Evolutionary conservation across 1,140 invertebrate species (phyloP), one percentile per base, ranked within the genome.

Genomic region (Zeugodacus cucurbitae): DNA sequence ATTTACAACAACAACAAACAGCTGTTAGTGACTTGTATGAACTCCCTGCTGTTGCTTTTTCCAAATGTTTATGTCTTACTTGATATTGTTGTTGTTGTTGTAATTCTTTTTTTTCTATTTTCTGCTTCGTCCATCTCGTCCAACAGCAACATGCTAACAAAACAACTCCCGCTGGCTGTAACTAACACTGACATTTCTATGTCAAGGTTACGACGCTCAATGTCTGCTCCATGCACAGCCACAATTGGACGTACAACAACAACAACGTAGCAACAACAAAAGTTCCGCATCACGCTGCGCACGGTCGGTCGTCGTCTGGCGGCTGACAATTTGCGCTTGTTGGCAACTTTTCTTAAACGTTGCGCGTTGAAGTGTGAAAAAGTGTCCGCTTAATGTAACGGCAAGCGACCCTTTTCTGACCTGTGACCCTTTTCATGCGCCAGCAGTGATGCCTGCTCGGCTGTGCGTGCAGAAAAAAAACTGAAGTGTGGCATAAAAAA

Each of bases 311-410:
- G 32, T 3, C 64, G 7, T 7, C 37, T 48, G 37, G 22, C 74
- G 74, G 37, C 22, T 22, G 41, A 6, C 44, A n/a, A 29, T 26
- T 82, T n/a, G 41, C 74, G n/a, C n/a, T n/a, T 11, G 41, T 82
- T 54, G 41, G 22, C 41, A 48, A 11, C 74, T 82, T 20, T 62
- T n/a, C 20, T 82, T 82, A 48, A 82, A 37, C 48, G 74, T 11
- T 82, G 74, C 1, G 41, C 74, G 41, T 82, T 82, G 41, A 82
- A 82, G 74, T 82, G 74, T 54, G 74, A 82, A 82, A 37, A 82
- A 48, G 41, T 48, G 74, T 48, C 41, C 41, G 44, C n/a, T 48
- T 48, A 82, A 82, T 82, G 26, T 48, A 44, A 14, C 37, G 7
- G 74, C 8, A 74, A 74, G 37, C 74, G 74, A 7, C 26, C 74